phyloP scores from a whole-genome alignment of 2,113 vertebrate genomes.

The Gallinago paraguaiae region DNA sequence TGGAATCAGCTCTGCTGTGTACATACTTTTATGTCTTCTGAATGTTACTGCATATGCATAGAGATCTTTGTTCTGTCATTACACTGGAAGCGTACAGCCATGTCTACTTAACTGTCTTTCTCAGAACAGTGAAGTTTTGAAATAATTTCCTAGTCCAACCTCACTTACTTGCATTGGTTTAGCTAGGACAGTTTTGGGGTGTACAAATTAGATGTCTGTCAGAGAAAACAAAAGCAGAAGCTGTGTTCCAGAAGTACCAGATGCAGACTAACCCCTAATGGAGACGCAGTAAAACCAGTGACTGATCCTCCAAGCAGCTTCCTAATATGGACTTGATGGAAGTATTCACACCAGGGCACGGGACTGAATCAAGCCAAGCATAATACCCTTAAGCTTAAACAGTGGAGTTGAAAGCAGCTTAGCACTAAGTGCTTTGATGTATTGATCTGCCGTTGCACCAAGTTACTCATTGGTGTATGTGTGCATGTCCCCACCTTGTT shows the following conservation, averaged over 20 bases:
- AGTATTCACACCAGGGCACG: background rate
- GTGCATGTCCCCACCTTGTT: background rate
- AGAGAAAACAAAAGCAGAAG: background rate
- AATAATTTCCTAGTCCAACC: background rate
- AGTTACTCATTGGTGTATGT: background rate
- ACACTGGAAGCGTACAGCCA: background rate
- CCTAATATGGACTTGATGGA: background rate
- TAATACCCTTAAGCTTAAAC: slow-evolving; percentile 14
- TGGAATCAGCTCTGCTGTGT: background rate
- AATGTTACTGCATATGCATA: background rate
- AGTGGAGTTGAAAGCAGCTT: background rate
- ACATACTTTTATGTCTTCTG: background rate
- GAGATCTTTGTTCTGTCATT: background rate
- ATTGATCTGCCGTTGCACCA: background rate
- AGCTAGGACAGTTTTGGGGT: background rate
- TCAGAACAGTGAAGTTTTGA: background rate
- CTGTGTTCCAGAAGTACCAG: background rate
- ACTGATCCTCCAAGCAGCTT: background rate
- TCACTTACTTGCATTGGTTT: background rate
- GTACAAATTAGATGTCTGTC: background rate
- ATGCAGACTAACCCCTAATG: background rate
- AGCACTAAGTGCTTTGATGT: background rate
- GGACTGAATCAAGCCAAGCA: background rate
- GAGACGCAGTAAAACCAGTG: background rate
- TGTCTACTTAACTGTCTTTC: background rate